Evolutionary conservation across 2,888 invertebrate species (phyloP).

Genomic region (Epinotia demarniana): DNA sequence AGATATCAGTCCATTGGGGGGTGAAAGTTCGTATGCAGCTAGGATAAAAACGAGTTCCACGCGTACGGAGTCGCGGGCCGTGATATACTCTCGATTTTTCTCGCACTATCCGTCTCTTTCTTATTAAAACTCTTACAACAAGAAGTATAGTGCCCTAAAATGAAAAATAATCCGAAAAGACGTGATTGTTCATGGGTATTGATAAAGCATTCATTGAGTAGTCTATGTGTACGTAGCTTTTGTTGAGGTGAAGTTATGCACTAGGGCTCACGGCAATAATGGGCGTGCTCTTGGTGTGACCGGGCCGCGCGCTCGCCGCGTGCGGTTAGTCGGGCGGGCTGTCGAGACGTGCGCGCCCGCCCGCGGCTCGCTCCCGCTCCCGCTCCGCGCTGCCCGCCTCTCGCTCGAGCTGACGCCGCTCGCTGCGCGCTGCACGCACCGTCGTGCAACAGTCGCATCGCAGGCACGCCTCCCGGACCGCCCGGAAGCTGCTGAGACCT

Average conservation of each 20-base stretch:
- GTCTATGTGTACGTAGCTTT: conserved; percentile 12
- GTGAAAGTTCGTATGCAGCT: too few relatives aligned
- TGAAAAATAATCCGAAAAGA: neutral
- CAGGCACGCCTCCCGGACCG: conserved; percentile 62
- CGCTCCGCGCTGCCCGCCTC: conserved; percentile 45
- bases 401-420: conserved; percentile 12
- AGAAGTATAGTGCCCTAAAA: too few relatives aligned
- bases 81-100: too few relatives aligned
- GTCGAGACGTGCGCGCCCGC: conserved; percentile 59
- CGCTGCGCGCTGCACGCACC: conserved; percentile 54
- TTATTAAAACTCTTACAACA: too few relatives aligned
- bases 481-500: conserved; percentile 50
- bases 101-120: too few relatives aligned
- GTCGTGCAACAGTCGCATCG: conserved; percentile 52
- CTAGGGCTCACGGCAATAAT: conserved; percentile 49
- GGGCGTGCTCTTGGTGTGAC: conserved; percentile 53
- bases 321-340: conserved; percentile 65
- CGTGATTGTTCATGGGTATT: neutral
- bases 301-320: conserved; percentile 48
- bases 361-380: conserved; percentile 52
- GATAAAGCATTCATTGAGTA: neutral
- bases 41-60: too few relatives aligned
- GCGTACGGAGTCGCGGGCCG: too few relatives aligned
- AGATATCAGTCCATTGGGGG: too few relatives aligned
- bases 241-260: conserved; percentile 26